Conservation (phyloP, 1,140 invertebrate species). For the Phortica variegata region DNA sequence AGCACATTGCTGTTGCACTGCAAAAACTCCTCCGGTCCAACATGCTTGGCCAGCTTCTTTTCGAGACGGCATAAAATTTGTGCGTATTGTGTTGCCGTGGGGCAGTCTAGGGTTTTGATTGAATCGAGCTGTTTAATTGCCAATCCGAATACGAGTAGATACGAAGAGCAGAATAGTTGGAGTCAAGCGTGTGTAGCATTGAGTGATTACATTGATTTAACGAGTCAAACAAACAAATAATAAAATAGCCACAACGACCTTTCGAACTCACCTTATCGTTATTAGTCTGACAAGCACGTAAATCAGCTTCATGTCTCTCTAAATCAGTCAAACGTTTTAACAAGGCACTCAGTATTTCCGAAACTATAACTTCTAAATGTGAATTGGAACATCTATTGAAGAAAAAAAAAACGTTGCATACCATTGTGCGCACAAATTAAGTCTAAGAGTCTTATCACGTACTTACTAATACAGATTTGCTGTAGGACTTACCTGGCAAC, state of each 20-base stretch:
- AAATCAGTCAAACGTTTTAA: conserved; percentile 57
- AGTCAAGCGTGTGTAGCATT: neutral
- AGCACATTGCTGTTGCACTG: conserved; percentile 52
- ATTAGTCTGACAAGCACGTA: conserved; percentile 49
- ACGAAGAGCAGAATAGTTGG: neutral
- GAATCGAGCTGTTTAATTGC: conserved; percentile 2
- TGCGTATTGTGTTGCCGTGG: conserved; percentile 51
- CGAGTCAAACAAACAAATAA: neutral
- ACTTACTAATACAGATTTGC: too few species aligned
- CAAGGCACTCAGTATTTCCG: conserved; percentile 57
- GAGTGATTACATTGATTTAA: neutral
- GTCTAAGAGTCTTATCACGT: too few species aligned
- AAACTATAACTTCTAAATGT: conserved; percentile 49
- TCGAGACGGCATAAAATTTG: conserved; percentile 53
- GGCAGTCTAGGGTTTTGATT: conserved; percentile 29
- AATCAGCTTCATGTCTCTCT: conserved; percentile 54
- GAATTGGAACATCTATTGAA: conserved; percentile 56
- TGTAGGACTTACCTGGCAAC: conserved; percentile 50
- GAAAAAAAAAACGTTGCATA: too few species aligned
- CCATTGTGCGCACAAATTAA: too few species aligned
- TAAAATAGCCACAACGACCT: too few species aligned
- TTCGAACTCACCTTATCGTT: conserved; percentile 45
- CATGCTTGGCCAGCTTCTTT: conserved; percentile 52
- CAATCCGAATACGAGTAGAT: too few species aligned
- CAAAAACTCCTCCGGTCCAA: conserved; percentile 52